These are phyloP conservation scores for Drosophila eugracilis DNA, from an alignment of 1,140 invertebrate species.

Conservation along the genomic window DNA sequence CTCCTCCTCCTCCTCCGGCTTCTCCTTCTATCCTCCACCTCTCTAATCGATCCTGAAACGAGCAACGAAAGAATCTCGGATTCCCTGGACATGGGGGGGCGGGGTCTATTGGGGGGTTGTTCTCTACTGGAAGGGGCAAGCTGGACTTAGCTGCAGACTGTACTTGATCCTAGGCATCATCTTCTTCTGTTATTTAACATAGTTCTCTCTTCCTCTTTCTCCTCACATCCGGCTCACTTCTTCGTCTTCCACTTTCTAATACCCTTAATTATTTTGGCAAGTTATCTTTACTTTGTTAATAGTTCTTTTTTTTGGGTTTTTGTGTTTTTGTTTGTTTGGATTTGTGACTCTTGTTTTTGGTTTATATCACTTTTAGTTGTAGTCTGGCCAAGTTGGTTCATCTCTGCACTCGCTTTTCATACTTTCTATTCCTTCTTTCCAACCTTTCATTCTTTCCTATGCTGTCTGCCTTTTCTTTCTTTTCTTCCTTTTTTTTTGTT, in stretches of 20 bases:
- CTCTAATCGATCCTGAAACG: slow-evolving; percentile 27
- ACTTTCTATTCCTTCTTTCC: neutral
- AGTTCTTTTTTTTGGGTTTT: slow-evolving; percentile 34
- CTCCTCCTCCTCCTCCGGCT: slow-evolving; percentile 9
- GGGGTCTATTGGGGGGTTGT: neutral
- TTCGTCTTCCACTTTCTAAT: slow-evolving; percentile 22
- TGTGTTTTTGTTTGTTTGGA: slow-evolving; percentile 15
- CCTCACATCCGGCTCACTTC: slow-evolving; percentile 5
- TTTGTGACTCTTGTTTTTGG: slow-evolving; percentile 48
- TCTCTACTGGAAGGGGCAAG: slow-evolving; percentile 23
- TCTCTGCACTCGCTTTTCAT: slow-evolving; percentile 3
- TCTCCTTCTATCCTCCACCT: slow-evolving; percentile 7
- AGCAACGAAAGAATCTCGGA: slow-evolving; percentile 53
- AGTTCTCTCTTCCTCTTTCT: slow-evolving; percentile 26
- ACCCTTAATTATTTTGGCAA: slow-evolving; percentile 80
- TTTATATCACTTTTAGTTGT: slow-evolving; percentile 72
- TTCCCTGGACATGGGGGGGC: slow-evolving; percentile 24
- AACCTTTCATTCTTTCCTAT: slow-evolving; percentile 2
- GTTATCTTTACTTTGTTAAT: slow-evolving; percentile 49
- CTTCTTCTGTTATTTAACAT: slow-evolving; percentile 40
- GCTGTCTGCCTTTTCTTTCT: neutral
- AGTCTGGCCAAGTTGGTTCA: slow-evolving; percentile 59
- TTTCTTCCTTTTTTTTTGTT: slow-evolving; percentile 4
- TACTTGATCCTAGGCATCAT: slow-evolving; percentile 36
- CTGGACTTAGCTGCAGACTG: slow-evolving; percentile 34